Evolutionary conservation across 2,797 vertebrate species (phyloP), one percentile per base, ranked within the genome.

Genomic region (Hypotaenidia philippensis): DNA sequence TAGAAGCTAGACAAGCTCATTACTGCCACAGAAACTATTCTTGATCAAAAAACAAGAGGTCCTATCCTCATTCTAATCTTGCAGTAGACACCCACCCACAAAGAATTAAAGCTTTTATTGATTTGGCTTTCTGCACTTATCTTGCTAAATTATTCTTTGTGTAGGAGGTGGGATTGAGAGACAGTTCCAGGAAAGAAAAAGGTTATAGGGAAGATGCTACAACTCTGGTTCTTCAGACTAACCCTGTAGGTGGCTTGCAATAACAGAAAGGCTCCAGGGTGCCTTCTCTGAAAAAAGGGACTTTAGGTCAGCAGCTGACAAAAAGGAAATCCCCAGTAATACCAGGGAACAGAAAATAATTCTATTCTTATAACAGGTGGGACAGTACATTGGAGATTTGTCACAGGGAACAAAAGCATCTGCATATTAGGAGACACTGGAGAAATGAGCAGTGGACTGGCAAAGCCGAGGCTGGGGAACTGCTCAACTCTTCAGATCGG

Each of bases 251-350:
- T 81, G 26, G 41, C 52, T 32, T 83, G 56, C 27, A 92, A 47
- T 65, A 91, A 81, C 2, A 56, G 38, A 82, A 91, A 81, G 59
- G 18, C 3, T 80, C 10, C 34, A 57, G 25, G 5, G 45, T 68
- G 69, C 27, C 13, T 85, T 78, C 17, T 80, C 68, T 75, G 64
- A 55, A 75, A 72, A 72, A 93, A 47, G 41, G 22, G 47, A 76
- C 59, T 49, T 36, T 3, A 76, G 31, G 17, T 66, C 63, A 40
- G 55, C 76, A 72, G 60, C 18, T 78, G 38, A 85, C 40, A 77
- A 83, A 93, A 95, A 74, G 16, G 17, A 94, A 94, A 88, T 60
- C 44, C 47, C 63, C 61, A 72, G 36, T 50, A 78, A 69, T 47
- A 86, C 27, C 60, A 78, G 18, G 44, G 44, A 93, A 76, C 29